These are phyloP conservation scores for Burhinus bistriatus DNA, from an alignment of 2,113 vertebrate genomes.

Conservation along the genomic window DNA sequence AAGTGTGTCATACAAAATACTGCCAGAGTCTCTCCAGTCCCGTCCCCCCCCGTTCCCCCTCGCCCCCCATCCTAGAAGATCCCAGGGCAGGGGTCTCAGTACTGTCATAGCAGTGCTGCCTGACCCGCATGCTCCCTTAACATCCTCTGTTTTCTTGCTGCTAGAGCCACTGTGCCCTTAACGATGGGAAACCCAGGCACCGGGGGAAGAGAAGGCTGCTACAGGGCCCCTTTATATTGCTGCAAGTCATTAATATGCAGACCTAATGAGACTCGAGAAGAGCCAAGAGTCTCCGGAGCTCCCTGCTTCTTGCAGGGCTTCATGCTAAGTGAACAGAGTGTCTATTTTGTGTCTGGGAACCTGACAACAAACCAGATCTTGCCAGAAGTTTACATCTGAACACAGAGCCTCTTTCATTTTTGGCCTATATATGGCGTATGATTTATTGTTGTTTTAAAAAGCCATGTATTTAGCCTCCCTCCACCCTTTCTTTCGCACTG, in stretches of 20 bases:
- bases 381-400: conserved; percentile 80
- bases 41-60: no score
- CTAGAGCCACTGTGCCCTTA: conserved; percentile 52
- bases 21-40: not conserved
- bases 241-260: conserved; percentile 89
- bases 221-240: conserved; percentile 80
- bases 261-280: conserved; percentile 85
- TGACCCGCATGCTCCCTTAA: not conserved
- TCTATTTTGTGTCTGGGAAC: conserved; percentile 87
- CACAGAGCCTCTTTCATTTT: conserved; percentile 78
- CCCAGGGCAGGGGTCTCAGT: not conserved
- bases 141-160: conserved; percentile 20
- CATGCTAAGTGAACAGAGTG: conserved; percentile 82
- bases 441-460: conserved; percentile 76
- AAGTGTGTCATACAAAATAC: not conserved
- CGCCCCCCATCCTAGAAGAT: not conserved
- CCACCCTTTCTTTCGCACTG: conserved; percentile 14
- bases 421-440: conserved; percentile 75
- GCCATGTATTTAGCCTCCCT: conserved; percentile 23
- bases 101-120: not conserved
- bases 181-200: conserved; percentile 69
- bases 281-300: conserved; percentile 82
- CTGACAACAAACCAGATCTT: conserved; percentile 81
- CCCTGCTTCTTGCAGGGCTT: conserved; percentile 80
- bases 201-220: conserved; percentile 59